Evolutionary conservation across 2,113 vertebrate genomes (phyloP).

Genomic region (Varanus komodoensis): DNA sequence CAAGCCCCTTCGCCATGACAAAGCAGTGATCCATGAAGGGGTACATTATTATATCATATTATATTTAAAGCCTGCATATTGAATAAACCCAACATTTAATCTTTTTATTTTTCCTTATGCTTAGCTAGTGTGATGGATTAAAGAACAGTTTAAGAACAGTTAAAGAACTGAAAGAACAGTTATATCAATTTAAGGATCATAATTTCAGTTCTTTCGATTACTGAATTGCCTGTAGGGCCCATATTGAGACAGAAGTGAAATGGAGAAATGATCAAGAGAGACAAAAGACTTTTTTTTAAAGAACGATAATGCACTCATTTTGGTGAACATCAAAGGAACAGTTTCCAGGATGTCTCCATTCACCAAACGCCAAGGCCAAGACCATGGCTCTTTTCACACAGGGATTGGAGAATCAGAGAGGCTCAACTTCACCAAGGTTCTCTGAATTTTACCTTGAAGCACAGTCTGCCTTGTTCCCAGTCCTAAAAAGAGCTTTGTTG

Average conservation of each 20-base stretch:
- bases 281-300: too few relatives aligned
- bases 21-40: too few relatives aligned
- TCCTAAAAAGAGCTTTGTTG: too few relatives aligned
- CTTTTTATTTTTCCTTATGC: slow-evolving; percentile 58
- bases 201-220: background rate
- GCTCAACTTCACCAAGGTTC: too few relatives aligned
- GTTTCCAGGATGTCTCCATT: background rate
- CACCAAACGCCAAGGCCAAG: background rate
- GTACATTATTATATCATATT: too few relatives aligned
- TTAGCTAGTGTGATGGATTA: slow-evolving; percentile 63
- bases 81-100: slow-evolving; percentile 50
- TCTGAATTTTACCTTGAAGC: too few relatives aligned
- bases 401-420: too few relatives aligned
- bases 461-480: too few relatives aligned
- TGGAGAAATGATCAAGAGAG: background rate
- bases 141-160: too few relatives aligned
- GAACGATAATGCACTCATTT: background rate
- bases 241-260: background rate
- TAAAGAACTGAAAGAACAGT: slow-evolving; percentile 8
- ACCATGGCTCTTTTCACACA: background rate
- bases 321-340: background rate
- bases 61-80: slow-evolving; percentile 44
- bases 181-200: background rate
- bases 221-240: background rate
- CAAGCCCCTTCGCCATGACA: too few relatives aligned